Base-by-base conservation (phyloP, 2,113 vertebrate genomes). In the Boulengeromyrus knoepffleri region DNA sequence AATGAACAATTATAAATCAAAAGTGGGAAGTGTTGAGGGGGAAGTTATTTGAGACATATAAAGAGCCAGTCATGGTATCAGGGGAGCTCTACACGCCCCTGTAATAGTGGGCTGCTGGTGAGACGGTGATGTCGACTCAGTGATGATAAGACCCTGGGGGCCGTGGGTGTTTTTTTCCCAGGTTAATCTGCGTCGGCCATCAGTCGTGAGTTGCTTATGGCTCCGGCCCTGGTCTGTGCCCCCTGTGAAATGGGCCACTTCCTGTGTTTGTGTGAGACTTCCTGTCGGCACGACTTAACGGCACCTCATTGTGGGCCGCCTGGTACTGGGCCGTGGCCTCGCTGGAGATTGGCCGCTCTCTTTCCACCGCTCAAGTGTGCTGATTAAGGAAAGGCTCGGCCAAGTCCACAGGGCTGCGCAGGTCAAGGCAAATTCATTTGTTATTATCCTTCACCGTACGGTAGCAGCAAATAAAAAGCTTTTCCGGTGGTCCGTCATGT, bases 191-290 rank as follows among this genome's bases (percentile, higher is more conserved):
- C 89, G 90, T 85, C 53, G 88, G 90, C 92, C 93, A 96, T 96
- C 94, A 93, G 94, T 89, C 91, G 45, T 58, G 88, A 90, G 90
- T 93, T 93, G 86, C 77, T 88, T 88, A 87, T 92, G 92, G 91
- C 94, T 94, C 93, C 90, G 92, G 91, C 94, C 94, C 93, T 90
- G 91, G 93, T 88, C 89, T 91, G 91, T 91, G 83, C 27, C 93
- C 93, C 85, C 49, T 90, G 93, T 94, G 95, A 95, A 96, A 95
- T 93, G 66, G 94, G 83, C 90, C 89, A 92, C 94, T 96, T 96
- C 96, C 96, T 96, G 95, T 96, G 96, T 96, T 96, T 96, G 96
- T 96, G 94, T 94, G 92, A 92, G 91, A 93, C 93, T 96, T 96
- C 96, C 96, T 95, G 93, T 92, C 90, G 90, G 92, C 95, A 91